Evolutionary conservation across 1,140 invertebrate species (phyloP).

Genomic region (Drosophila bocki): DNA sequence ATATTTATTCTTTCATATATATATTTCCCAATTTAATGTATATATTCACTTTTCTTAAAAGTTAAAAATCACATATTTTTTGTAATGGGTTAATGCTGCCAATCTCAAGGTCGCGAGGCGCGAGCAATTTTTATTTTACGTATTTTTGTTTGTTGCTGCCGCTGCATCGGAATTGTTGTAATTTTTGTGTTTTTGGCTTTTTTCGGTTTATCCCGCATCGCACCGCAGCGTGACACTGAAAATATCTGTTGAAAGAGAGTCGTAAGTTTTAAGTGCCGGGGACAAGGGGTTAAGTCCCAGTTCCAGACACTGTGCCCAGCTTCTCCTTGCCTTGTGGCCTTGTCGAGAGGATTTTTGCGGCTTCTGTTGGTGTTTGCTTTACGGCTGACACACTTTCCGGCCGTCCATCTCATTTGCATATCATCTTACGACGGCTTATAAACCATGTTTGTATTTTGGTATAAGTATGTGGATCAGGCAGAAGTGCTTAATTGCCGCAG

Average conservation of each 20-base stretch:
- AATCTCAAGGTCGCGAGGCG: slow-evolving; percentile 68
- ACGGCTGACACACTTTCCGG: slow-evolving; percentile 61
- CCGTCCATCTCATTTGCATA: slow-evolving; percentile 55
- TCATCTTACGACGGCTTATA: slow-evolving; percentile 9
- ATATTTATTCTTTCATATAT: background rate
- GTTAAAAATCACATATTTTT: slow-evolving; percentile 5
- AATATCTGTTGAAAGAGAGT: slow-evolving; percentile 24
- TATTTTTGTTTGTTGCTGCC: slow-evolving; percentile 35
- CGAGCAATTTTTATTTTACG: slow-evolving; percentile 31
- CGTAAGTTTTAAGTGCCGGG: slow-evolving; percentile 4
- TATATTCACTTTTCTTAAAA: background rate
- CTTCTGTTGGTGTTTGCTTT: slow-evolving; percentile 31
- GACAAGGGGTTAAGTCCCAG: slow-evolving; percentile 7
- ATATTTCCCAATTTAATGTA: background rate
- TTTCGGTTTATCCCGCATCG: slow-evolving; percentile 34
- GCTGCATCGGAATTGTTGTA: slow-evolving; percentile 58
- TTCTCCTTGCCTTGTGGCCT: slow-evolving; percentile 53
- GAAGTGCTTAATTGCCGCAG: slow-evolving; percentile 14
- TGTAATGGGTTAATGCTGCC: slow-evolving; percentile 61
- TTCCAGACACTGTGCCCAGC: slow-evolving; percentile 2
- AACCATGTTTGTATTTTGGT: slow-evolving; percentile 10
- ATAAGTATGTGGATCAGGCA: background rate
- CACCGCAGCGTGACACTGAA: slow-evolving; percentile 66
- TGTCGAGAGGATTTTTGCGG: slow-evolving; percentile 40
- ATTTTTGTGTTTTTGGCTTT: slow-evolving; percentile 31